These are phyloP conservation scores for Triplophysa dalaica DNA, from an alignment of 2,113 vertebrate species.

Conservation along the genomic window DNA sequence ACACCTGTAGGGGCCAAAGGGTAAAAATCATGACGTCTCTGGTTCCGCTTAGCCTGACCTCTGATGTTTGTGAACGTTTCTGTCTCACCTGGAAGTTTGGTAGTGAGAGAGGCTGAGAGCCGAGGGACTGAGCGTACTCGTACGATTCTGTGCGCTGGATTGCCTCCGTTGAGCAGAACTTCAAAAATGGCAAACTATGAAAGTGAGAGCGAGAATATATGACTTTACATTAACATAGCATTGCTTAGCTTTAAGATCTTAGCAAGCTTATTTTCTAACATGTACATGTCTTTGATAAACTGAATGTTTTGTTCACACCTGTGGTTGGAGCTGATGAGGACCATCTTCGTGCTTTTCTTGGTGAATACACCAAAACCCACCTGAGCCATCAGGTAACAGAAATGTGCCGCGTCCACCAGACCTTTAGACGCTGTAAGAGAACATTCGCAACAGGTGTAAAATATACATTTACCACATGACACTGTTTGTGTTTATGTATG, in stretches of 20 bases:
- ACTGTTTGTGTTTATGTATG: background rate
- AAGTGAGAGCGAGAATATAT: conserved; percentile 1
- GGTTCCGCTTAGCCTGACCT: background rate
- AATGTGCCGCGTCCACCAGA: conserved; percentile 92
- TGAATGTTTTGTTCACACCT: conserved; percentile 71
- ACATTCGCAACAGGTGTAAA: background rate
- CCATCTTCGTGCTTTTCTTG: conserved; percentile 92
- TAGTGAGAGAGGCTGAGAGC: conserved; percentile 79
- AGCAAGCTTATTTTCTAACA: too few species aligned
- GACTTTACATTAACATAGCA: too few species aligned
- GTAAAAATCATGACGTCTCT: conserved; percentile 12
- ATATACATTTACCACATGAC: background rate
- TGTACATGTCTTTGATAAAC: background rate
- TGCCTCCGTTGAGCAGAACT: conserved; percentile 91
- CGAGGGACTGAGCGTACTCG: conserved; percentile 91
- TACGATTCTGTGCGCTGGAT: conserved; percentile 97
- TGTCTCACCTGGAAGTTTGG: conserved; percentile 88
- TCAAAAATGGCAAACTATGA: conserved; percentile 81
- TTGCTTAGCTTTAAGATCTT: too few species aligned
- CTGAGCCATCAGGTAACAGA: conserved; percentile 98
- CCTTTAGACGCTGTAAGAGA: conserved; percentile 84
- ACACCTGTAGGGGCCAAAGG: conserved; percentile 76
- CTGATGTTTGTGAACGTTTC: background rate
- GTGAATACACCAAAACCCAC: conserved; percentile 89
- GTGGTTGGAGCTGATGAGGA: conserved; percentile 93